Conservation (phyloP, 2,888 invertebrate genomes). For the Lasioglossum morio region DNA sequence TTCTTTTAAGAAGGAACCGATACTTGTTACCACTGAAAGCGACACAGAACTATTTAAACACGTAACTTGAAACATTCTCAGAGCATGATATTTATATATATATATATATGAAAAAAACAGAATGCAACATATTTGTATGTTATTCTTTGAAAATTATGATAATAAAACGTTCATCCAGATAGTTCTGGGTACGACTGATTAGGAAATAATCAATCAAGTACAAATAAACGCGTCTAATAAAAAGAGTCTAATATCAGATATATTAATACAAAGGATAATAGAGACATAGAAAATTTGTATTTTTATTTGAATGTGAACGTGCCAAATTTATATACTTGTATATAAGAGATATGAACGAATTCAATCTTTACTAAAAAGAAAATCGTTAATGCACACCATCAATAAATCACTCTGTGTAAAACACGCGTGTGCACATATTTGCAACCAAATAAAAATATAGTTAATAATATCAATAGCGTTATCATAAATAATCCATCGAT, state of each 20-base stretch:
- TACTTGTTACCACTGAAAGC: conserved; percentile 19
- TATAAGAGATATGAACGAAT: conserved; percentile 31
- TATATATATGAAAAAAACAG: conserved; percentile 18
- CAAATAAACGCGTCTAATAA: conserved; percentile 39
- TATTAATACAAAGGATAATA: conserved; percentile 27
- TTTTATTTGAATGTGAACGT: conserved; percentile 11
- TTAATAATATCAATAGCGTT: conserved; percentile 19
- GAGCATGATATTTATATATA: conserved; percentile 22
- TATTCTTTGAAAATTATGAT: conserved; percentile 16
- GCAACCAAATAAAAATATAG: conserved; percentile 42
- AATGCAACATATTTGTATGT: neutral
- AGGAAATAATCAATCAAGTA: conserved; percentile 52
- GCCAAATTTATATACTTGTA: conserved; percentile 38
- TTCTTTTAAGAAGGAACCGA: conserved; percentile 11
- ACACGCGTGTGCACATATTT: conserved; percentile 21
- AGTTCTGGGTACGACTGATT: conserved; percentile 43
- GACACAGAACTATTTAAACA: conserved; percentile 20
- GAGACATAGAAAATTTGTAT: conserved; percentile 8
- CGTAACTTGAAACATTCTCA: neutral
- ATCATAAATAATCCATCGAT: conserved; percentile 5
- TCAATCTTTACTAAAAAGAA: conserved; percentile 16
- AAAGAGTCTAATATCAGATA: conserved; percentile 17
- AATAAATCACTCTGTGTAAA: conserved; percentile 27
- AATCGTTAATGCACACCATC: conserved; percentile 8
- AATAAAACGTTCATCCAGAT: conserved; percentile 21